phyloP scores from a whole-genome alignment of 2,113 vertebrate species.

The Urocolius indicus region DNA sequence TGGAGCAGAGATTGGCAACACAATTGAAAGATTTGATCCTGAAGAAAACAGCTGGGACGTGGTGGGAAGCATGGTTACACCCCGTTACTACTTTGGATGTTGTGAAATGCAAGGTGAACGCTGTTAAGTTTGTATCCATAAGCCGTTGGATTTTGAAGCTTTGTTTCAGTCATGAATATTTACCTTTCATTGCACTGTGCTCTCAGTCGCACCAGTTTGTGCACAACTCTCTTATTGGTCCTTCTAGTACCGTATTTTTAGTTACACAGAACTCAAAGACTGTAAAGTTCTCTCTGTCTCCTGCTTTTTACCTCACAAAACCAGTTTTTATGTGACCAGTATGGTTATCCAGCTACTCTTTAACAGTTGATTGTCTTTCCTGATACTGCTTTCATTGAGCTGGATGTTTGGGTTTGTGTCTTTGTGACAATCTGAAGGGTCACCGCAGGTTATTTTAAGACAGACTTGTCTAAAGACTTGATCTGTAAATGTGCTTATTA shows the following conservation, averaged over 20 bases:
- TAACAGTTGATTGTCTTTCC: neutral
- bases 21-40: constrained; percentile 95
- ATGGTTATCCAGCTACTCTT: neutral
- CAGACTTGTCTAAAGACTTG: neutral
- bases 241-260: neutral
- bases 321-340: neutral
- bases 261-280: neutral
- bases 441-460: neutral
- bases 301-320: neutral
- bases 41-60: constrained; percentile 96
- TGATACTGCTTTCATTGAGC: neutral
- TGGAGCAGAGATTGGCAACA: constrained; percentile 95
- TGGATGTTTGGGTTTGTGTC: neutral
- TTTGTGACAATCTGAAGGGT: neutral
- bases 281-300: neutral
- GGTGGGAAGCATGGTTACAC: constrained; percentile 90
- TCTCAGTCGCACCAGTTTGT: neutral
- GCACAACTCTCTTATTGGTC: neutral
- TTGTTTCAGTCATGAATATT: neutral
- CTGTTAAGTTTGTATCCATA: neutral
- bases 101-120: constrained; percentile 93
- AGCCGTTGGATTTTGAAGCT: neutral
- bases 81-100: constrained; percentile 95
- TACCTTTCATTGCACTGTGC: neutral
- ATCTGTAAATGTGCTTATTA: neutral